Evolutionary conservation across 2,113 vertebrate genomes (phyloP).

Genomic region (Lucifuga dentata): DNA sequence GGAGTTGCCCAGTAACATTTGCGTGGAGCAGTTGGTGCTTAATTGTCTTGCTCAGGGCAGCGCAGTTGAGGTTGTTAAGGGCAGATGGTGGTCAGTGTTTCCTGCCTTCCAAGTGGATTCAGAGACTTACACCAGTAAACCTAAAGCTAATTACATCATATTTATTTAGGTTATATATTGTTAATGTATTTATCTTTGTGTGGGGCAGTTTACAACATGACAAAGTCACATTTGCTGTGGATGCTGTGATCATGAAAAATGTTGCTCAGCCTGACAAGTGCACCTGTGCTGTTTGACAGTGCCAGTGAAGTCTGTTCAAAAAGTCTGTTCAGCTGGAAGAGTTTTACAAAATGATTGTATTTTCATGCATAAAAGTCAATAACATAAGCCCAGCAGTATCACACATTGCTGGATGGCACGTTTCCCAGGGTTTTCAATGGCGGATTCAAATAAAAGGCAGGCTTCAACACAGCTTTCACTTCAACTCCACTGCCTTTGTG

Average conservation of each 20-base stretch:
- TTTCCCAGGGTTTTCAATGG: slow-evolving; percentile 8
- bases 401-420: background rate
- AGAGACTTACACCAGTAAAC: background rate
- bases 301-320: background rate
- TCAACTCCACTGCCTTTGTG: slow-evolving; percentile 3
- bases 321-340: slow-evolving; percentile 4
- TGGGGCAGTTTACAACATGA: slow-evolving; percentile 1
- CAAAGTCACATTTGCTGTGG: background rate
- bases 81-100: slow-evolving; percentile 32
- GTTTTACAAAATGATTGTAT: background rate
- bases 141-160: slow-evolving; percentile 18
- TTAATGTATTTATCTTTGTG: slow-evolving; percentile 17
- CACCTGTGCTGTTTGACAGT: background rate
- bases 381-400: background rate
- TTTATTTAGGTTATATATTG: background rate
- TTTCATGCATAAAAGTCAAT: no score
- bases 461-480: slow-evolving; percentile 2
- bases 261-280: slow-evolving; percentile 17
- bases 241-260: background rate
- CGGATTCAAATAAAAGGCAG: slow-evolving; percentile 5
- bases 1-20: slow-evolving; percentile 39
- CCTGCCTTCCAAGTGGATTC: slow-evolving; percentile 1
- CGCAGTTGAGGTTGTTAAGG: slow-evolving; percentile 9
- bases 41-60: slow-evolving; percentile 51
- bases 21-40: slow-evolving; percentile 45